Conservation (phyloP, 2,113 vertebrate genomes). For the Catharus minimus region DNA sequence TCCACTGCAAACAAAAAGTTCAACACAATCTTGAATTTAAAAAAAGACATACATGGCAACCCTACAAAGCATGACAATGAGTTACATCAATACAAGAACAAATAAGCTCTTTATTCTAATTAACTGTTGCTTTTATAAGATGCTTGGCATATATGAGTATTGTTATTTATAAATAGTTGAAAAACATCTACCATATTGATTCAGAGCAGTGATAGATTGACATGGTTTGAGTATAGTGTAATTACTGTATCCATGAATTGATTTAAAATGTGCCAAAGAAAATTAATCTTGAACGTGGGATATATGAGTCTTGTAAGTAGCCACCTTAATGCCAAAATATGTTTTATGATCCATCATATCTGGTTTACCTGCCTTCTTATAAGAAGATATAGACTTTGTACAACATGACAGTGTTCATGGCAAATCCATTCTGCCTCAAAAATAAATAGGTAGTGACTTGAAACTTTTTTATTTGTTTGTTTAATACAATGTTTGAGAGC, state of each 20-base stretch:
- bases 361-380: background rate
- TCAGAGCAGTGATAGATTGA: conserved; percentile 7
- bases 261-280: conserved; percentile 37
- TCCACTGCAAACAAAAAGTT: background rate
- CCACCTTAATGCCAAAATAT: conserved; percentile 10
- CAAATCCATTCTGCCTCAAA: background rate
- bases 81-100: conserved; percentile 24
- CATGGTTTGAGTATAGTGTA: background rate
- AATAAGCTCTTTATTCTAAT: conserved; percentile 2
- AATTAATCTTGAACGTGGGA: background rate
- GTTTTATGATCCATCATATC: background rate
- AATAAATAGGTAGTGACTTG: background rate
- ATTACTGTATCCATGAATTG: conserved; percentile 42
- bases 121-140: conserved; percentile 41
- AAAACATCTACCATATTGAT: conserved; percentile 7
- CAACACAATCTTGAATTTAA: background rate
- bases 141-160: conserved; percentile 12
- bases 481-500: background rate
- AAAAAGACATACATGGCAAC: background rate
- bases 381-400: background rate
- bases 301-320: conserved; percentile 9
- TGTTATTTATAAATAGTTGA: conserved; percentile 34
- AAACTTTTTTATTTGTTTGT: background rate
- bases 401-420: background rate
- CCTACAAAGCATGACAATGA: background rate